Evolutionary conservation across 1,140 invertebrate genomes (phyloP), one percentile per base, ranked within the genome.

Genomic region (Trachymyrmex cornetzi): DNA sequence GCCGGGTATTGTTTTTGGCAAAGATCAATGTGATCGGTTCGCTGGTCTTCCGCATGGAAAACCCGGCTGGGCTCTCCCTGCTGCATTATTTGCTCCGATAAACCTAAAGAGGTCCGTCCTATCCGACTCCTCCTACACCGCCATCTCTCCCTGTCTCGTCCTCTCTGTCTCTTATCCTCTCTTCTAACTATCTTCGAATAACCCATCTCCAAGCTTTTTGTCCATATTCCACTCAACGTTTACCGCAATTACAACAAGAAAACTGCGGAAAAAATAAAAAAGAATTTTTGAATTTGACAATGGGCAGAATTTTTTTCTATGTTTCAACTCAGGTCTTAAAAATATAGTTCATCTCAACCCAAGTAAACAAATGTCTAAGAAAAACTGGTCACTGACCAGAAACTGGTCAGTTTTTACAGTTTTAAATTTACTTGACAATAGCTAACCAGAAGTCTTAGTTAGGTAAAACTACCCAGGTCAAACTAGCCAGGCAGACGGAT

Each of bases 1-100:
- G 80, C 81, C 74, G 91, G 88, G 80, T 92, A 93, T 93, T 93
- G 93, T 93, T 93, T 93, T 93, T 93, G 92, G 92, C 90, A 92
- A 93, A 93, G 93, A 93, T 93, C 93, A 93, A 92, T 93, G 92
- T 90, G 93, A 93, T 93, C 92, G 93, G 92, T 93, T 91, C 88
- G 91, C 89, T 90, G 92, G 88, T 92, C 92, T 92, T 92, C 88
- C 89, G 91, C 90, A 93, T 89, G 89, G 87, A 89, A 91, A 88
- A 69, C 87, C 87, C 66, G 90, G 64, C 82, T 27, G 72, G 82
- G 71, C 77, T 87, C 89, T 89, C 90, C 84, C 87, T 81, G 77
- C 79, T 93, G 89, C 89, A 93, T 93, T 92, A 93, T 93, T 93
- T 93, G 92, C 92, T 93, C 87, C 90, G 92, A 86, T 92, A 93